Conservation (phyloP, 2,113 vertebrate genomes). For the Gadus chalcogrammus region DNA sequence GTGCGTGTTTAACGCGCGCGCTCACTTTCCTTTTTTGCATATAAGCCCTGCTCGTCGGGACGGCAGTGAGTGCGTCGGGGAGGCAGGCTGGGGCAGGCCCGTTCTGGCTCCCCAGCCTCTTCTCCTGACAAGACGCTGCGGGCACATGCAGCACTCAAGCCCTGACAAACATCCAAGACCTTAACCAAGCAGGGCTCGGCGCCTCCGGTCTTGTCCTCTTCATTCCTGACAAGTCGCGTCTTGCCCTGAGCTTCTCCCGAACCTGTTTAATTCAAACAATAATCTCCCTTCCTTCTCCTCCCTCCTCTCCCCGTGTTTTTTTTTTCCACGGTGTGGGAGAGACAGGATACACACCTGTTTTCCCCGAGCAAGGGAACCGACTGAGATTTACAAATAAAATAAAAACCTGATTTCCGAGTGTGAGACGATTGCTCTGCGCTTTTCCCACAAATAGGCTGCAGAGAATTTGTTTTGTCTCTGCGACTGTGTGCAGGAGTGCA, state of each 20-base stretch:
- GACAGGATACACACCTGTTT: constrained; percentile 42
- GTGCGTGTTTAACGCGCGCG: background rate
- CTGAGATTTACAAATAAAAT: background rate
- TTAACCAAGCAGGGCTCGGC: constrained; percentile 87
- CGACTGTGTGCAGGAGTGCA: no score
- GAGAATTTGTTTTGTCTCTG: no score
- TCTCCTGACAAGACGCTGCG: constrained; percentile 88
- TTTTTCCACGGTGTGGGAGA: constrained; percentile 6
- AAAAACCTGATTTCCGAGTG: background rate
- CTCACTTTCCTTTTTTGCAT: constrained; percentile 35
- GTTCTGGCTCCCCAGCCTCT: constrained; percentile 62
- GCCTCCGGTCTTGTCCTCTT: constrained; percentile 98
- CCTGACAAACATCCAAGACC: constrained; percentile 80
- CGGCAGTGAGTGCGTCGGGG: constrained; percentile 58
- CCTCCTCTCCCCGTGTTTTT: background rate
- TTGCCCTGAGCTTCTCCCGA: constrained; percentile 79
- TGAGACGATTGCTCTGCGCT: background rate
- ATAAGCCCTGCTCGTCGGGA: constrained; percentile 18
- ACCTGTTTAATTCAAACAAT: constrained; percentile 79
- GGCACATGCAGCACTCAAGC: constrained; percentile 90
- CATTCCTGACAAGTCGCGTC: constrained; percentile 95
- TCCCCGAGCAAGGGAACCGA: background rate
- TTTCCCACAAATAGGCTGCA: background rate
- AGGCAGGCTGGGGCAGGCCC: constrained; percentile 83
- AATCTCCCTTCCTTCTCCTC: constrained; percentile 43